Percentiles rank a stretch among this genome's conserved stretches.
phyloP scores from a whole-genome alignment of 2,113 vertebrate species.

The Pogona vitticeps region DNA sequence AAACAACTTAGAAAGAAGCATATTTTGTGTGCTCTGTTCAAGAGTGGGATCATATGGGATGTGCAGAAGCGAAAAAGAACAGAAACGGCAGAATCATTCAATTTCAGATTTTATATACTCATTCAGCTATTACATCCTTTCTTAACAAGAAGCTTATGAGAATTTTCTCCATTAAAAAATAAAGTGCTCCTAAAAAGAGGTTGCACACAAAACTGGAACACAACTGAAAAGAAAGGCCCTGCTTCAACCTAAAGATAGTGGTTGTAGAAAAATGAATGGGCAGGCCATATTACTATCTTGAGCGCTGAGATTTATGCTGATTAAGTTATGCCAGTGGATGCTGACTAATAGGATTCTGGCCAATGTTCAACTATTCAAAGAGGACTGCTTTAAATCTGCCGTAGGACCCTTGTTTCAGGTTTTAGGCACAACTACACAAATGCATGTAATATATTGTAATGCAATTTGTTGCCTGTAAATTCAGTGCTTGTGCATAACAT shows the following conservation, averaged over 20 bases:
- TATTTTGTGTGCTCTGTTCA: not conserved
- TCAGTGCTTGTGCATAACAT: no score
- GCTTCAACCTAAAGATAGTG: not conserved
- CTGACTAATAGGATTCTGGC: no score
- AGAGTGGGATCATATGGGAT: not conserved
- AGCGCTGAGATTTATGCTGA: no score
- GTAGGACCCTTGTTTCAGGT: not conserved
- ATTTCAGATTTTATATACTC: not conserved
- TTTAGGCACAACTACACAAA: not conserved
- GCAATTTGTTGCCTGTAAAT: no score
- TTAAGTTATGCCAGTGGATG: no score
- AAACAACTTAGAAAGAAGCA: not conserved
- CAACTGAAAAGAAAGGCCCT: not conserved
- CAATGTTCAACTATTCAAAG: not conserved
- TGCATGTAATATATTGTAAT: no score
- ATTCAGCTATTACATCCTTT: not conserved
- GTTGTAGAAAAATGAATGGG: not conserved
- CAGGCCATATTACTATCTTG: not conserved
- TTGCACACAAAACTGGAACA: not conserved
- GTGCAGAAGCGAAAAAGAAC: not conserved
- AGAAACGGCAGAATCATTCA: not conserved
- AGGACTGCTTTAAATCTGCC: not conserved
- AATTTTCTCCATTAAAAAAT: not conserved
- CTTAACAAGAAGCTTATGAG: not conserved
- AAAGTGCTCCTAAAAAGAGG: not conserved